Evolutionary conservation across 1,140 invertebrate species (phyloP), one percentile per base, ranked within the genome.

Genomic region (Panagrolaimus sp.): DNA sequence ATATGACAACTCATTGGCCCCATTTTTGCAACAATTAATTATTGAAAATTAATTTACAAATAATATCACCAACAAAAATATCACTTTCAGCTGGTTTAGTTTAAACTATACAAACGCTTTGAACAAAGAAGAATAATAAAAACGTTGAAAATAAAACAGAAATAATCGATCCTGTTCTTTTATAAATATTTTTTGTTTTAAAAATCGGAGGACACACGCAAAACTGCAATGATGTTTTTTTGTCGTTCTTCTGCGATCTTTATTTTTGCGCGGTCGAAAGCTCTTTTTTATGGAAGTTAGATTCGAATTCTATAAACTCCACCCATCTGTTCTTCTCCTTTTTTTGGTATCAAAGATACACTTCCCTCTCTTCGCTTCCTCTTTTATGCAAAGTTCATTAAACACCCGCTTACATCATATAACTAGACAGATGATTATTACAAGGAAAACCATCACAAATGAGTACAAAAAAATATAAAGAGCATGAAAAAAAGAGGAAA

Each of bases 1-100:
- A 77, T 77, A 17, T 65, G 62, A 44, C 63, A 47, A 15, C 70
- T 15, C 73, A 75, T 76, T 17, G 17, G 70, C 8, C 47, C 28
- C 26, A n/a, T 26, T 26, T 52, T 52, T 26, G 21, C 17, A 26
- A 7, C 17, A 58, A 10, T 58, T 58, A n/a, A n/a, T n/a, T 52
- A 52, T 52, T 17, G 4, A 0, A n/a, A 52, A 8, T 21, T 8
- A 7, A 14, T 28, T 58, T 0, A 4, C 21, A 58, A 58, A 21
- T 24, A 21, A 58, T 26, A 58, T 28, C 21, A 58, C n/a, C 15
- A 58, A 58, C 12, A 21, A 21, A 58, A 28, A 58, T 26, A 58
- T n/a, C 14, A 26, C 17, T 21, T 1, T 5, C 17, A 28, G 21
- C 14, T 28, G 14, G 5, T 28, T 21, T 58, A 3, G 2, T 48